Evolutionary conservation across 2,113 vertebrate species (phyloP).

Genomic region (Eurypyga helias): DNA sequence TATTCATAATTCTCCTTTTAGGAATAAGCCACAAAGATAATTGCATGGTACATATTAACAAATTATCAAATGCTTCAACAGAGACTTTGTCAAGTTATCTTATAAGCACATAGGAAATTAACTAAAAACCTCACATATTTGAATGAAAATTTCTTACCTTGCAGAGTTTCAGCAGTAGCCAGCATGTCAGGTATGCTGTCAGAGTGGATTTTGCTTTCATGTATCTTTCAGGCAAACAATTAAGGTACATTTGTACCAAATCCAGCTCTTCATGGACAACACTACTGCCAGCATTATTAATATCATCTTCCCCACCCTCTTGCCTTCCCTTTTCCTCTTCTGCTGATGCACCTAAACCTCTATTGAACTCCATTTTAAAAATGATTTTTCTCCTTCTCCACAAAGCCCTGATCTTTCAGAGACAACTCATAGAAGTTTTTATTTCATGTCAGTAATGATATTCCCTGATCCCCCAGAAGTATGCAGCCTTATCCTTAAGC

Average conservation of each 20-base stretch:
- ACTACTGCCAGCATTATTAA: not conserved
- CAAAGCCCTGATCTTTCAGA: not conserved
- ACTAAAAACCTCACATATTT: not conserved
- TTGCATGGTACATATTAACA: not conserved
- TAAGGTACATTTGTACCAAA: constrained; percentile 52
- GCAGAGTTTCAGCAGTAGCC: constrained; percentile 76
- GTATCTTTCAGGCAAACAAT: constrained; percentile 63
- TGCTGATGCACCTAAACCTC: constrained; percentile 21
- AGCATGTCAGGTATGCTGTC: constrained; percentile 68
- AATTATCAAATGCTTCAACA: not conserved
- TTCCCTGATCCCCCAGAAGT: not conserved
- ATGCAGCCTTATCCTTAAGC: constrained; percentile 22
- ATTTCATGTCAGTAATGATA: not conserved
- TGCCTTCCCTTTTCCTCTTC: constrained; percentile 3
- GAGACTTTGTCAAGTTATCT: not conserved
- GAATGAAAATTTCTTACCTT: constrained; percentile 73
- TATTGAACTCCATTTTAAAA: constrained; percentile 56
- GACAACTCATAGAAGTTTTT: not conserved
- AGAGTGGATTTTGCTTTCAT: constrained; percentile 68
- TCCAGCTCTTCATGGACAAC: constrained; percentile 19
- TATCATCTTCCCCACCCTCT: not conserved
- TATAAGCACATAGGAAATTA: not conserved
- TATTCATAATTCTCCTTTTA: not conserved
- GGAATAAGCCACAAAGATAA: not conserved
- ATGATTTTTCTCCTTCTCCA: not conserved